A percentile compares a stretch with the other conserved stretches of the same genome.
Evolutionary conservation across 2,888 invertebrate species (phyloP).

Genomic region (Fragum fragum): DNA sequence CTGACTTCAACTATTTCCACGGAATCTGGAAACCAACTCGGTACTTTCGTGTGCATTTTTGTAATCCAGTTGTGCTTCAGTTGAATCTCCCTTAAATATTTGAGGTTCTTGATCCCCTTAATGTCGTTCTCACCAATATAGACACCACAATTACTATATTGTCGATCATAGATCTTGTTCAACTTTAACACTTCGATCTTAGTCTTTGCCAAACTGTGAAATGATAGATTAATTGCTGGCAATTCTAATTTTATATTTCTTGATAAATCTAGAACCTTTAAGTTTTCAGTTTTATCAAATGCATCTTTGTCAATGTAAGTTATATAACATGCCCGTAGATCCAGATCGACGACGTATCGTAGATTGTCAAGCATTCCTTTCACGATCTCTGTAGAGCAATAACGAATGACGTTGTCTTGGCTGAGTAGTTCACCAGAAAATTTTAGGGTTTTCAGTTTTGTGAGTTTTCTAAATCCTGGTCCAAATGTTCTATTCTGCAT

Average conservation of each 20-base stretch:
- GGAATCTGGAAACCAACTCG: constrained; percentile 27
- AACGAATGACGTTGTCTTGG: constrained; percentile 12
- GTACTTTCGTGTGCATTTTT: constrained; percentile 2
- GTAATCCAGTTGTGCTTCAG: constrained; percentile 36
- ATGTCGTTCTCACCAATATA: background rate
- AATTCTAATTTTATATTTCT: constrained; percentile 32
- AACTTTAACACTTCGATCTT: constrained; percentile 19
- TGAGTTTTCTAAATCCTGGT: constrained; percentile 30
- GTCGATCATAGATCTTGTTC: constrained; percentile 16
- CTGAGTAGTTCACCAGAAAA: constrained; percentile 27
- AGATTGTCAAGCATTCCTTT: constrained; percentile 26
- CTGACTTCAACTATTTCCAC: constrained; percentile 13
- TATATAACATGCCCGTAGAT: constrained; percentile 32
- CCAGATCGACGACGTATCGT: constrained; percentile 18
- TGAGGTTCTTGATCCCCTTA: constrained; percentile 14
- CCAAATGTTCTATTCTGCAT: constrained; percentile 42
- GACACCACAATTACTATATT: constrained; percentile 20
- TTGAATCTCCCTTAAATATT: constrained; percentile 35
- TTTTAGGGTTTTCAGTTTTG: constrained; percentile 19
- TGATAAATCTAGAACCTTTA: constrained; percentile 43
- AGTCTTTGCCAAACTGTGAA: constrained; percentile 13
- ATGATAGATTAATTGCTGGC: background rate
- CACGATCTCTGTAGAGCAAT: constrained; percentile 28
- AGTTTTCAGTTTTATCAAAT: constrained; percentile 15
- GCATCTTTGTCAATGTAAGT: constrained; percentile 18